A percentile compares a stretch with the other conserved stretches of the same genome.
phyloP scores from a whole-genome alignment of 2,888 invertebrate genomes.

The Napeogenes sylphis region DNA sequence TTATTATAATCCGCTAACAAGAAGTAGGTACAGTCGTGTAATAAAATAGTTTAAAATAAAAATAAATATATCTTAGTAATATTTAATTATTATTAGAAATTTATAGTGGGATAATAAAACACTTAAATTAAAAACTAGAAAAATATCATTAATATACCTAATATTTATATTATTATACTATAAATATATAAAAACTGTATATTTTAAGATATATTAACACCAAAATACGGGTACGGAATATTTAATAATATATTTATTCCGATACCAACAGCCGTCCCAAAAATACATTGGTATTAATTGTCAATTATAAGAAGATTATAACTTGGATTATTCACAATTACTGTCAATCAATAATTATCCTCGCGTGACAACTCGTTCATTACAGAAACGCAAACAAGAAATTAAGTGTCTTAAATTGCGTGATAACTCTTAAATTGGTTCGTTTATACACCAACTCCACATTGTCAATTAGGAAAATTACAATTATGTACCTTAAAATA shows the following conservation, averaged over 20 bases:
- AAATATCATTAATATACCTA: too few relatives aligned
- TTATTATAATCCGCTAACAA: constrained; percentile 18
- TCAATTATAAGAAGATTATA: constrained; percentile 21
- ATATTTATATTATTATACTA: too few relatives aligned
- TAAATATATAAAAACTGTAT: too few relatives aligned
- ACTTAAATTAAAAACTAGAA: too few relatives aligned
- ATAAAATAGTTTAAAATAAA: background rate
- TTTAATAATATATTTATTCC: background rate
- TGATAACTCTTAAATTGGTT: background rate
- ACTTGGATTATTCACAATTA: constrained; percentile 12
- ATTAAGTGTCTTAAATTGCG: constrained; percentile 3
- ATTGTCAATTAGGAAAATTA: background rate
- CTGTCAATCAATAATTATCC: constrained; percentile 20
- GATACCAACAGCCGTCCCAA: background rate
- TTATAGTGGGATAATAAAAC: background rate
- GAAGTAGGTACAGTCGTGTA: constrained; percentile 9
- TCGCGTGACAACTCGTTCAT: constrained; percentile 6
- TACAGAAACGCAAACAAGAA: constrained; percentile 3
- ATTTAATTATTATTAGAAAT: background rate
- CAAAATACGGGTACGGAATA: background rate
- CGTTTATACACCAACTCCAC: background rate
- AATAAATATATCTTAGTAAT: background rate
- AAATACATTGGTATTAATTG: constrained; percentile 14
- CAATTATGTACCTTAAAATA: background rate
- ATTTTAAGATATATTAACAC: too few relatives aligned